These are phyloP conservation scores for Andrena trimmerana DNA, from an alignment of 2,888 invertebrate species.

Conservation along the genomic window DNA sequence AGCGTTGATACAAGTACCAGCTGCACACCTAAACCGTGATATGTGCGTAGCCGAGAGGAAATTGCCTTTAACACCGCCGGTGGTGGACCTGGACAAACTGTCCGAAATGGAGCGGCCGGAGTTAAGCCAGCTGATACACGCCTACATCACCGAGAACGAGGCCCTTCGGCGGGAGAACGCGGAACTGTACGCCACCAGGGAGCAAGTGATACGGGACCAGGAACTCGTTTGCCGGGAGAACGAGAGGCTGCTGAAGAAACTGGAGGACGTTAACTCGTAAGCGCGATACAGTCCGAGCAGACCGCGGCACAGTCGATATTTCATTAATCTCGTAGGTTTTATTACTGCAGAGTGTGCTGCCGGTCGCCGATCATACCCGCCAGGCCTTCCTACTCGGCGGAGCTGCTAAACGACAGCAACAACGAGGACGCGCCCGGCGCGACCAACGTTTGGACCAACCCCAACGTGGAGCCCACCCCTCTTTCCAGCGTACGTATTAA, in stretches of 20 bases:
- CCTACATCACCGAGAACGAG: constrained; percentile 94
- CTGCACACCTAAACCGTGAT: not conserved
- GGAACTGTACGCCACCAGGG: constrained; percentile 92
- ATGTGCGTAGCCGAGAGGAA: constrained; percentile 76
- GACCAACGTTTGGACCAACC: constrained; percentile 91
- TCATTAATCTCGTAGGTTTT: constrained; percentile 51
- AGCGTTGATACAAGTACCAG: too few species aligned
- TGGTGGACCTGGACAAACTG: constrained; percentile 90
- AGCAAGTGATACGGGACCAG: constrained; percentile 94
- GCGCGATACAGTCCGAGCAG: constrained; percentile 80
- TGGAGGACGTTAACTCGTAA: constrained; percentile 95
- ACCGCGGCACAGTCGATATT: constrained; percentile 29
- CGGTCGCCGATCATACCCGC: constrained; percentile 94
- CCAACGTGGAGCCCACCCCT: constrained; percentile 79
- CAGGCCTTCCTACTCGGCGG: constrained; percentile 90
- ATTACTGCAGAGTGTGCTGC: constrained; percentile 88
- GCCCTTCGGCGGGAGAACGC: constrained; percentile 93
- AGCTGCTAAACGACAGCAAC: constrained; percentile 79
- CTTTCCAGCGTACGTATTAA: constrained; percentile 70
- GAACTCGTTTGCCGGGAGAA: constrained; percentile 96
- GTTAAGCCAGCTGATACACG: constrained; percentile 92
- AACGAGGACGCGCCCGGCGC: constrained; percentile 79
- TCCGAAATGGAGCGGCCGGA: constrained; percentile 92
- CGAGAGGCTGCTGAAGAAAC: constrained; percentile 93
- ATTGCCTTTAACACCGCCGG: constrained; percentile 86